These are phyloP conservation scores for Dolichotis patagonum DNA, from an alignment of 2,113 vertebrate genomes.

Conservation along the genomic window DNA sequence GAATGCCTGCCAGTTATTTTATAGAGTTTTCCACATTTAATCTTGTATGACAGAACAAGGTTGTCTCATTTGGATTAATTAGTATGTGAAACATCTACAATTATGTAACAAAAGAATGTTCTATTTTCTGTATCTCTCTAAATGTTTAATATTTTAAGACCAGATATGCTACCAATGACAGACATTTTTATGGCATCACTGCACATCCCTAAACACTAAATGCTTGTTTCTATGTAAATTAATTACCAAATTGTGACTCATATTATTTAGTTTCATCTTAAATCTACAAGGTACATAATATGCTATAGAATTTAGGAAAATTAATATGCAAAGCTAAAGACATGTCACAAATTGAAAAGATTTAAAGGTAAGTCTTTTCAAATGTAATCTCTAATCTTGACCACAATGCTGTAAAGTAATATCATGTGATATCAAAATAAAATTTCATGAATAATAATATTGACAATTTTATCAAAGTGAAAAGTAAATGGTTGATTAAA, in stretches of 20 bases:
- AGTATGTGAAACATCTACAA: neutral
- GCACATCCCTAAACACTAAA: neutral
- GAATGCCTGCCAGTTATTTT: neutral
- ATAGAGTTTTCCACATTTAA: neutral
- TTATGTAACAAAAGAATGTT: neutral
- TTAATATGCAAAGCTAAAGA: neutral
- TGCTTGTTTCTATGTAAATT: neutral
- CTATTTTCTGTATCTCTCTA: neutral
- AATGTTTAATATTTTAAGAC: neutral
- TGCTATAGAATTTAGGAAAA: neutral
- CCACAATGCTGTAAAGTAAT: neutral
- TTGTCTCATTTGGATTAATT: neutral
- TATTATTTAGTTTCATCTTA: neutral
- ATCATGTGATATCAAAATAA: neutral
- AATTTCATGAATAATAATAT: neutral
- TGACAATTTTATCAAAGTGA: neutral
- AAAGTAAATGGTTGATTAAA: neutral
- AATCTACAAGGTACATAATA: neutral
- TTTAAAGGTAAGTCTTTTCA: neutral
- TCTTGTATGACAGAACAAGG: neutral
- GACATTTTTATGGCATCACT: neutral
- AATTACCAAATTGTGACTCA: neutral
- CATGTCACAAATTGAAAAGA: neutral
- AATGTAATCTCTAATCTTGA: neutral
- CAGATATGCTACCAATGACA: neutral